These are phyloP conservation scores for Heliconius aoede DNA, from an alignment of 2,888 invertebrate genomes.

Conservation along the genomic window DNA sequence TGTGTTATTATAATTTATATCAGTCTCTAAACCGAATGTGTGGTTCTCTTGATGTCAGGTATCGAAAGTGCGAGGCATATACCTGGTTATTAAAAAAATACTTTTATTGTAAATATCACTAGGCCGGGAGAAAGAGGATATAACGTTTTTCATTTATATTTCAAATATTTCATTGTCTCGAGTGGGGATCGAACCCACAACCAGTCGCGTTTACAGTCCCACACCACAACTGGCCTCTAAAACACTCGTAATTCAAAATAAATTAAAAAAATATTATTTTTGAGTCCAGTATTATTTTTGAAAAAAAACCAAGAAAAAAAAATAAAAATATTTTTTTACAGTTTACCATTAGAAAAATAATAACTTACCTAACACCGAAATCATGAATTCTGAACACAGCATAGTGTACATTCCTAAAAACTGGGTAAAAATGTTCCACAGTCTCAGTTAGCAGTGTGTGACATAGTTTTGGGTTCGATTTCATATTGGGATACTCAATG, in stretches of 20 bases:
- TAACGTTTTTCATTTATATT: too few species aligned
- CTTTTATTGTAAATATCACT: background rate
- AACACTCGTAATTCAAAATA: too few species aligned
- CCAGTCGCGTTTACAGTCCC: too few species aligned
- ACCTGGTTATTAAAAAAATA: constrained; percentile 56
- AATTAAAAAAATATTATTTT: too few species aligned
- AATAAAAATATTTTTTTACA: too few species aligned
- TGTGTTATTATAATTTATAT: constrained; percentile 6
- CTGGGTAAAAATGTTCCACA: constrained; percentile 68
- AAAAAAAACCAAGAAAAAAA: too few species aligned
- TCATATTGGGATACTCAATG: constrained; percentile 53
- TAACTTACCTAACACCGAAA: constrained; percentile 64
- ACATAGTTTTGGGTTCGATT: constrained; percentile 57
- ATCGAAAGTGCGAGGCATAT: constrained; percentile 75
- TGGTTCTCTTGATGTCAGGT: constrained; percentile 61
- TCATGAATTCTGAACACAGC: constrained; percentile 72
- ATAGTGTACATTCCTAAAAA: constrained; percentile 67
- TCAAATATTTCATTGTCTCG: too few species aligned
- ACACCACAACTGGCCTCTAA: too few species aligned
- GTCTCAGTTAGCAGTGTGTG: constrained; percentile 57
- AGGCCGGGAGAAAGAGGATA: background rate
- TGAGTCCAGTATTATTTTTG: too few species aligned
- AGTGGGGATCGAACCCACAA: too few species aligned
- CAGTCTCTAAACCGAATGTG: constrained; percentile 10
- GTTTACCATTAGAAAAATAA: too few species aligned